A percentile compares a stretch with the other conserved stretches of the same genome.
Conservation (phyloP, 2,888 invertebrate species). For the Apotomis capreana region DNA sequence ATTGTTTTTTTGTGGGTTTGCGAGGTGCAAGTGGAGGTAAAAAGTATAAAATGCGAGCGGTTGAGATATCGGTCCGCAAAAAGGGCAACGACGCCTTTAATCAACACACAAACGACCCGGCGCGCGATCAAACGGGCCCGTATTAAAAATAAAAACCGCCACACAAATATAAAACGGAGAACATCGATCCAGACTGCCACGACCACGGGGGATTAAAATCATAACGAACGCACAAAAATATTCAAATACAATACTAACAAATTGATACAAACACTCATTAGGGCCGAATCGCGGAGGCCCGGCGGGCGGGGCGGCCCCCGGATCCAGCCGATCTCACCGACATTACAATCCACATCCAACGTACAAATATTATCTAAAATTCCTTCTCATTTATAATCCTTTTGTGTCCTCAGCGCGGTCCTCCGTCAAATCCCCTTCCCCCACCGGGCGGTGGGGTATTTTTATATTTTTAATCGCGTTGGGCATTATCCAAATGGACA, state of each 20-base stretch:
- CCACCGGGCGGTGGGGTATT: slow-evolving; percentile 71
- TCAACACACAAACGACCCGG: slow-evolving; percentile 66
- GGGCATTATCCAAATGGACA: slow-evolving; percentile 84
- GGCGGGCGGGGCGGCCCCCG: slow-evolving; percentile 50
- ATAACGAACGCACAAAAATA: slow-evolving; percentile 82
- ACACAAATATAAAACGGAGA: slow-evolving; percentile 73
- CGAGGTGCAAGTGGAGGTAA: slow-evolving; percentile 50
- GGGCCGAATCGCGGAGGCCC: slow-evolving; percentile 74
- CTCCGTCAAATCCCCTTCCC: slow-evolving; percentile 74
- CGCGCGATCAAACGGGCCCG: slow-evolving; percentile 69
- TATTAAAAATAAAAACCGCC: slow-evolving; percentile 61
- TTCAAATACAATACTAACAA: slow-evolving; percentile 84
- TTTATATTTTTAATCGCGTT: slow-evolving; percentile 84
- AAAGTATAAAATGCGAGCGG: slow-evolving; percentile 53
- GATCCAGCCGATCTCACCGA: slow-evolving; percentile 67
- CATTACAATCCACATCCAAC: slow-evolving; percentile 83
- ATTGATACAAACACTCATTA: slow-evolving; percentile 84
- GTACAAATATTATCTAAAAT: slow-evolving; percentile 84
- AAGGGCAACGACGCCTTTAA: slow-evolving; percentile 69
- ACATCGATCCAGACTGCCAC: slow-evolving; percentile 72
- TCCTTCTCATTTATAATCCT: slow-evolving; percentile 85
- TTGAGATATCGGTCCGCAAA: slow-evolving; percentile 54
- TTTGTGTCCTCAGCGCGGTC: slow-evolving; percentile 83
- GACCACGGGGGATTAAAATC: slow-evolving; percentile 80
- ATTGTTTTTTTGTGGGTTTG: slow-evolving; percentile 40